Conservation (phyloP, 2,113 vertebrate genomes). For the Ceyx margarethae region DNA sequence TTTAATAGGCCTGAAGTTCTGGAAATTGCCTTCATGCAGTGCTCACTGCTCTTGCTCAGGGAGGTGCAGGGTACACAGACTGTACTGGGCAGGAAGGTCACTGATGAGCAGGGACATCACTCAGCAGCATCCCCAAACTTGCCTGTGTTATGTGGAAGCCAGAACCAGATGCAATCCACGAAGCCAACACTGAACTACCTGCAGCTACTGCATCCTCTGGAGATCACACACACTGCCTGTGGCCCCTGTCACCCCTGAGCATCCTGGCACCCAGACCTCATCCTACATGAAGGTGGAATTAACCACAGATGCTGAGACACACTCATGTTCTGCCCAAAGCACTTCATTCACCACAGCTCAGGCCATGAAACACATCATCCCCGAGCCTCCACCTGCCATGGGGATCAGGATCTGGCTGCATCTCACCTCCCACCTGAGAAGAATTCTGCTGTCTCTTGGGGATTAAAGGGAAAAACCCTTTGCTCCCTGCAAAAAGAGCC, state of each 20-base stretch:
- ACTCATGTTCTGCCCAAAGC: neutral
- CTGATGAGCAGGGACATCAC: too few relatives aligned
- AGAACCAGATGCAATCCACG: fast-evolving
- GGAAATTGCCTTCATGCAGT: neutral
- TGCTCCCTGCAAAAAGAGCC: neutral
- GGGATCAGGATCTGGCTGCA: neutral
- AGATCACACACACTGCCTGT: too few relatives aligned
- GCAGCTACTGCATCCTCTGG: too few relatives aligned
- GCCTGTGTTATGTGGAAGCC: too few relatives aligned
- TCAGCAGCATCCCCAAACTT: neutral
- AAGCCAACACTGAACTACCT: neutral
- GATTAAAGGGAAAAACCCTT: neutral
- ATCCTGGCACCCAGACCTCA: fast-evolving
- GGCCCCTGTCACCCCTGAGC: neutral
- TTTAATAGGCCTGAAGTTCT: neutral
- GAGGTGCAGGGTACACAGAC: fast-evolving
- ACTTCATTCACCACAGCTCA: neutral
- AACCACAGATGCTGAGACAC: neutral
- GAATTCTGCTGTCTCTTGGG: neutral
- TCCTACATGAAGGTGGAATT: too few relatives aligned
- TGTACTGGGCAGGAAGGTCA: fast-evolving
- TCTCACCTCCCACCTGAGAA: fast-evolving
- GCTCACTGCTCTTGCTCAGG: fast-evolving
- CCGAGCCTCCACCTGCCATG: neutral
- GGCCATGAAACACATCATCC: fast-evolving